A percentile compares a stretch with the other conserved stretches of the same genome.
Evolutionary conservation across 92 coral and sea anemone species (phyloP).

Genomic region (Parazoanthus darwini): DNA sequence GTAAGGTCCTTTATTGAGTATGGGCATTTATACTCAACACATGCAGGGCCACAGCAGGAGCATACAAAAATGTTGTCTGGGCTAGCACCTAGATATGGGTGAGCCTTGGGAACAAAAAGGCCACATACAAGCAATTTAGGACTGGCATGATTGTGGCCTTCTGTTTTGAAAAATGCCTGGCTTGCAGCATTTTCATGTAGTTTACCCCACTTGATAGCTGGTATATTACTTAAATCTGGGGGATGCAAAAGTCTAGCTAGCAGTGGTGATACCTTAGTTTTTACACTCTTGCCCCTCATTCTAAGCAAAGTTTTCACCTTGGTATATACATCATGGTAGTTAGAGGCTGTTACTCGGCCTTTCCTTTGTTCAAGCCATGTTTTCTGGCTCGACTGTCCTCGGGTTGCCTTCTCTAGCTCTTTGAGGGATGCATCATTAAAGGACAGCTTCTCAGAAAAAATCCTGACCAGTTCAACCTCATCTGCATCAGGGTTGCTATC

Average conservation of each 20-base stretch:
- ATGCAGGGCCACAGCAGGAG: conserved; percentile 44
- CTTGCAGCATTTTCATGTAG: conserved; percentile 47
- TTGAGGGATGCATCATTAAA: conserved; percentile 45
- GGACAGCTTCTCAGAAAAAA: conserved; percentile 45
- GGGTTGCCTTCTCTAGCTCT: conserved; percentile 54
- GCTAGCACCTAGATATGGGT: conserved; percentile 49
- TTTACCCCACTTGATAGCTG: conserved; percentile 49
- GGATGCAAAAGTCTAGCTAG: conserved; percentile 23
- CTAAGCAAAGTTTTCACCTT: conserved; percentile 38
- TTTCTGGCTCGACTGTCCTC: conserved; percentile 35
- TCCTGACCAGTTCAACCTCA: conserved; percentile 34
- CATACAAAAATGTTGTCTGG: conserved; percentile 56
- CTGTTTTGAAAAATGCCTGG: conserved; percentile 30
- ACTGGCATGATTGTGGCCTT: conserved; percentile 28
- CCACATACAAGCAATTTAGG: conserved; percentile 39
- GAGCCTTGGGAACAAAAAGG: conserved; percentile 36
- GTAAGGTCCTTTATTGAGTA: conserved; percentile 17
- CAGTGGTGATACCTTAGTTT: conserved; percentile 38
- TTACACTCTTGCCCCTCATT: conserved; percentile 31
- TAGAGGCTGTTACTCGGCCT: conserved; percentile 47
- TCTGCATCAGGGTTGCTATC: conserved; percentile 9
- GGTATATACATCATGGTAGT: conserved; percentile 45
- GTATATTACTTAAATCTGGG: conserved; percentile 26
- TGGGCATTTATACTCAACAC: conserved; percentile 52
- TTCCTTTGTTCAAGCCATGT: conserved; percentile 44